Evolutionary conservation across 1,140 invertebrate species (phyloP).

Genomic region (Listronotus oregonensis): DNA sequence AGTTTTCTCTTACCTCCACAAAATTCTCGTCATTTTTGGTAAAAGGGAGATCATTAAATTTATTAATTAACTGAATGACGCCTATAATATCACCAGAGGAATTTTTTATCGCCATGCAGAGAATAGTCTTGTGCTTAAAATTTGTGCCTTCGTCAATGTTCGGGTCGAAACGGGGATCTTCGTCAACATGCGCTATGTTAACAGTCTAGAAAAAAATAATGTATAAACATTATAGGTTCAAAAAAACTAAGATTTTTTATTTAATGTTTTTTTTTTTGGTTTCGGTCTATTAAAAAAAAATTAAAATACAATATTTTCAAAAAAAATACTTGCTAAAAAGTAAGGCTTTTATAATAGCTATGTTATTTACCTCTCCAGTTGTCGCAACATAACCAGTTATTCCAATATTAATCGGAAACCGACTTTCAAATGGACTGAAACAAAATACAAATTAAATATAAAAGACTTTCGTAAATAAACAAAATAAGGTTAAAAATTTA

Average conservation of each 20-base stretch:
- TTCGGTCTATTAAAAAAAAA: too few relatives aligned
- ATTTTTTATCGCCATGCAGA: conserved; percentile 93
- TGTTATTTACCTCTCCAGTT: conserved; percentile 94
- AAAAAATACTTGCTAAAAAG: too few relatives aligned
- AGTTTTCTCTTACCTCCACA: conserved; percentile 72
- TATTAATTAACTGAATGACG: conserved; percentile 91
- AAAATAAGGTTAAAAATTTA: too few relatives aligned
- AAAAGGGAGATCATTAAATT: conserved; percentile 86
- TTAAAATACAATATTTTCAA: too few relatives aligned
- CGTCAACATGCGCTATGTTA: conserved; percentile 88
- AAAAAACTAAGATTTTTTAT: too few relatives aligned
- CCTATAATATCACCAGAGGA: conserved; percentile 88
- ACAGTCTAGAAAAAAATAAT: conserved; percentile 67
- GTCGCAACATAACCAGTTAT: conserved; percentile 95
- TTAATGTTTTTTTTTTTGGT: too few relatives aligned
- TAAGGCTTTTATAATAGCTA: too few relatives aligned
- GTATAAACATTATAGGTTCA: too few relatives aligned
- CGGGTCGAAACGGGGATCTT: conserved; percentile 89
- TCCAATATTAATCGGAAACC: conserved; percentile 96
- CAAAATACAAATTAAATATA: conserved; percentile 19
- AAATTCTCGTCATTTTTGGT: conserved; percentile 93
- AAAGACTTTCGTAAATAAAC: neutral
- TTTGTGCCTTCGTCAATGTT: conserved; percentile 76
- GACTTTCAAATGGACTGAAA: conserved; percentile 80
- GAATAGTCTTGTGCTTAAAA: conserved; percentile 82